Evolutionary conservation across 2,888 invertebrate species (phyloP).

Genomic region (Helleia helle): DNA sequence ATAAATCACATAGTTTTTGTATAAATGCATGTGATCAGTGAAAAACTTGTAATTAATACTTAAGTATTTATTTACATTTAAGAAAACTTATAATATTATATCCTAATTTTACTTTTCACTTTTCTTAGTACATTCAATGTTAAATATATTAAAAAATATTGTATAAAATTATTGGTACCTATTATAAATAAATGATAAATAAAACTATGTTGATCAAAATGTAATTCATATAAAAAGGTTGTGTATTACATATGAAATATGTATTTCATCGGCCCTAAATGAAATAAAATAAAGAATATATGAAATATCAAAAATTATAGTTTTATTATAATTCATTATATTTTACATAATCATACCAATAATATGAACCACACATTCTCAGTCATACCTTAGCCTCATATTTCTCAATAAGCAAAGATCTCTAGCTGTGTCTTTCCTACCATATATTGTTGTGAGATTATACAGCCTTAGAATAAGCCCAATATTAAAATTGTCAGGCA

Average conservation of each 20-base stretch:
- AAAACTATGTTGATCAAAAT: neutral
- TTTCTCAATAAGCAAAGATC: slow-evolving; percentile 90
- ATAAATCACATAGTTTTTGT: neutral
- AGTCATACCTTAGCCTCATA: slow-evolving; percentile 71
- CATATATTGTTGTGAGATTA: slow-evolving; percentile 82
- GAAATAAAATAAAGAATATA: neutral
- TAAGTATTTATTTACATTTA: slow-evolving; percentile 1
- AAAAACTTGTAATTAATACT: neutral
- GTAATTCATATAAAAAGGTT: neutral
- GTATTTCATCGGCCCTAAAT: neutral
- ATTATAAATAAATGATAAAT: neutral
- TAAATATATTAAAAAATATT: neutral
- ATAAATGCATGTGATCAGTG: no score
- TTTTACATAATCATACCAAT: neutral
- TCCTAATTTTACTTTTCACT: neutral
- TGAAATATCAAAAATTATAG: neutral
- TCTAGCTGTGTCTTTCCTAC: slow-evolving; percentile 88
- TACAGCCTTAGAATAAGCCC: slow-evolving; percentile 84
- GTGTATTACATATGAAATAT: neutral
- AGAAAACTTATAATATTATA: neutral
- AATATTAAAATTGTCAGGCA: slow-evolving; percentile 84
- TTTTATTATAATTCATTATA: neutral
- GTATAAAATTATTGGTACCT: neutral
- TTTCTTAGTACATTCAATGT: neutral
- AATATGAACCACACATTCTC: no score